These are phyloP conservation scores for Hemichromis elongatus DNA, from an alignment of 2,113 vertebrate species.

Conservation along the genomic window DNA sequence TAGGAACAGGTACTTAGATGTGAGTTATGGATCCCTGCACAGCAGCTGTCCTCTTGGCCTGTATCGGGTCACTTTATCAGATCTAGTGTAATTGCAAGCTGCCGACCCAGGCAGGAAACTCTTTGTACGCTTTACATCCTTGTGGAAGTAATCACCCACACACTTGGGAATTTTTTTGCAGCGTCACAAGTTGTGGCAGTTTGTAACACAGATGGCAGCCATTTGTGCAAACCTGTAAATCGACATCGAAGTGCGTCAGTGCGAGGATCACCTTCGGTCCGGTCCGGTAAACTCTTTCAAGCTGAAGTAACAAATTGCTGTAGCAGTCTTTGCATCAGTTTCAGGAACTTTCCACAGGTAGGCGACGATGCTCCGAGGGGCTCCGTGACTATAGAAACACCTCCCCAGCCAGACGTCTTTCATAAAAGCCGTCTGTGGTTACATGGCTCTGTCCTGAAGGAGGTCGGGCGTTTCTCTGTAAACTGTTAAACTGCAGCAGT, in stretches of 20 bases:
- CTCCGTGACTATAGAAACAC: not conserved
- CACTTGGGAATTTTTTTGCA: not conserved
- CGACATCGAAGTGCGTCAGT: fast-evolving
- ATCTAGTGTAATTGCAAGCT: not conserved
- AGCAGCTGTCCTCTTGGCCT: not conserved
- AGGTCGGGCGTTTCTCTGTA: constrained; percentile 3
- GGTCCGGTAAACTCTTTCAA: not conserved
- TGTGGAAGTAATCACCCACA: not conserved
- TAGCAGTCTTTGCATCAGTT: not conserved
- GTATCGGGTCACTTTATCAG: not conserved
- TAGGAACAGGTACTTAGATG: not conserved
- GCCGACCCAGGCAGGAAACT: not conserved
- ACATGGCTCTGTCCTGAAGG: not conserved
- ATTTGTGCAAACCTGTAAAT: not conserved
- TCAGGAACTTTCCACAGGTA: not conserved
- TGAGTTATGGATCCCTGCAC: fast-evolving
- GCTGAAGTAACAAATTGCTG: not conserved
- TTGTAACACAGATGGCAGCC: not conserved
- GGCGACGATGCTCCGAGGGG: not conserved
- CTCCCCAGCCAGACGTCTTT: not conserved
- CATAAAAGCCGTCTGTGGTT: not conserved
- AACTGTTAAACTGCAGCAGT: constrained; percentile 35
- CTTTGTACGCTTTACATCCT: not conserved
- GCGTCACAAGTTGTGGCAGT: not conserved
- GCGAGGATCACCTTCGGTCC: not conserved